These are phyloP conservation scores for Trachelus iudaicus DNA, from an alignment of 2,888 invertebrate genomes.

Conservation along the genomic window DNA sequence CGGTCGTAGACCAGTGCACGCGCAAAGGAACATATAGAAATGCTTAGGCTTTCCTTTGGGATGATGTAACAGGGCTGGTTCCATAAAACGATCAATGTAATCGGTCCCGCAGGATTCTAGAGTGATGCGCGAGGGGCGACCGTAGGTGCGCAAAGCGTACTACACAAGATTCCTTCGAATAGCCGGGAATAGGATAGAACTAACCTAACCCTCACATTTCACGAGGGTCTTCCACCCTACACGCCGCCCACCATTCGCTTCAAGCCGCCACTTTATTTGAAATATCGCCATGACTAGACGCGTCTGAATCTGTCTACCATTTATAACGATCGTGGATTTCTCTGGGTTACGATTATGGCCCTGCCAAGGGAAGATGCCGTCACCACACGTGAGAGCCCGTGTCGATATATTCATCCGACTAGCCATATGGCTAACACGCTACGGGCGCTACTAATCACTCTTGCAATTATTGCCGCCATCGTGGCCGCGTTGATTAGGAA, in stretches of 20 bases:
- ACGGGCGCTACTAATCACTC: no score
- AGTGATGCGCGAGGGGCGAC: conserved; percentile 10
- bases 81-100: conserved; percentile 52
- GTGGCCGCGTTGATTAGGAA: no score
- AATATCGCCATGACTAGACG: conserved; percentile 48
- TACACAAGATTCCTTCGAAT: conserved; percentile 13
- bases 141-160: conserved; percentile 10
- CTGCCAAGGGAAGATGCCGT: neutral
- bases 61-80: conserved; percentile 43
- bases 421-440: neutral
- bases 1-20: neutral
- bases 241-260: conserved; percentile 4
- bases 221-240: conserved; percentile 13
- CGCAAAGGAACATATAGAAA: conserved; percentile 12
- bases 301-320: conserved; percentile 38
- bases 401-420: neutral
- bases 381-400: neutral
- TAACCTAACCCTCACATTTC: conserved; percentile 29
- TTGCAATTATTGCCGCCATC: no score
- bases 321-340: conserved; percentile 43
- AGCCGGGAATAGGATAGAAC: conserved; percentile 20
- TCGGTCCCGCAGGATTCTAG: conserved; percentile 36
- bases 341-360: neutral
- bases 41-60: conserved; percentile 31
- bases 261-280: conserved; percentile 39